Evolutionary conservation across 2,888 invertebrate genomes (phyloP), one percentile per base, ranked within the genome.

Genomic region (Lomographa bimaculata): DNA sequence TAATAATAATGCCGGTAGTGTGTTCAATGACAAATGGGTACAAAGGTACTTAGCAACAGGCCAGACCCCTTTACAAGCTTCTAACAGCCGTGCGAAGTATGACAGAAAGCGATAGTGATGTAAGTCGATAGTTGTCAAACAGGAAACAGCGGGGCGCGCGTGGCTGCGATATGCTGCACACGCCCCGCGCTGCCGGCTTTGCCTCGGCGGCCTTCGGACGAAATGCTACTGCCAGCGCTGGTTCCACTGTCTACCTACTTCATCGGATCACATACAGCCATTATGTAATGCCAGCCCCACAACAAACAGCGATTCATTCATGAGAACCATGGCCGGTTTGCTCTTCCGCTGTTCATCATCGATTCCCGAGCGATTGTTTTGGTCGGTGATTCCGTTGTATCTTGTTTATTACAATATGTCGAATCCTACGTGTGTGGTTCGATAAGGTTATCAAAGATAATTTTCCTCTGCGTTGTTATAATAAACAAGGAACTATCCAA

Each of bases 51-150:
- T 84, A 81, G 84, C 79, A 86, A 85, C 85, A 75, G 63, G 61
- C 67, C 71, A 73, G 82, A 80, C 85, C 87, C 86, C 82, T 79
- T 79, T 78, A 73, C 73, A 73, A 77, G 72, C 69, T 74, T 84
- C 85, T 85, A 86, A 85, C 81, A 79, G 71, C 65, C 78, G 73
- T 64, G 72, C 74, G 70, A 74, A 74, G 79, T 77, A 76, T 78
- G 77, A 73, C 86, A 86, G 86, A 84, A 85, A 86, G 79, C 81
- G 79, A 86, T 82, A 89, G 87, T 86, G 86, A 86, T 86, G 86
- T 85, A 83, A 86, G 86, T 78, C 74, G 79, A 85, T 87, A 86
- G 87, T 85, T 78, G 87, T 87, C 83, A 84, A 87, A 84, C 89
- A 89, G 87, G 87, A 89, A 87, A 82, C 74, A 65, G 80, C 74